These are phyloP conservation scores for Pelecanoides urinatrix DNA, from an alignment of 2,113 vertebrate species.

Conservation along the genomic window DNA sequence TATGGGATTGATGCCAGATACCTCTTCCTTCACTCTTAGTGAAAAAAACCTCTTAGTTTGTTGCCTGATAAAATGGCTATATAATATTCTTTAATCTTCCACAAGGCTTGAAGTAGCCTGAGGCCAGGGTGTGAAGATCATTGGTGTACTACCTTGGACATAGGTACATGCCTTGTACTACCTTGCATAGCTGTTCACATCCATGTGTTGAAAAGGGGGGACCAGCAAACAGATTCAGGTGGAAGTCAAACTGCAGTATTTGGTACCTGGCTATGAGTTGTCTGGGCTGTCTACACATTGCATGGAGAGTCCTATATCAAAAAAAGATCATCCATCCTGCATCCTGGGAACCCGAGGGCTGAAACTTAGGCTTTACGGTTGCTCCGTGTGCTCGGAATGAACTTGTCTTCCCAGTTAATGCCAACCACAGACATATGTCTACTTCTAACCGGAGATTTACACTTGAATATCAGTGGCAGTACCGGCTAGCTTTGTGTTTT, in stretches of 20 bases:
- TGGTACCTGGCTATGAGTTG: not conserved
- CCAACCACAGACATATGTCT: not conserved
- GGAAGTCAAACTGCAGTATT: not conserved
- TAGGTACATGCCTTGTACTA: too few relatives aligned
- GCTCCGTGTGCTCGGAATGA: not conserved
- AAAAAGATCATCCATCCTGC: not conserved
- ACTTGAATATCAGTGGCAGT: not conserved
- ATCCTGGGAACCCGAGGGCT: not conserved
- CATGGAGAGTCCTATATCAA: not conserved
- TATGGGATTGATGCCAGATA: not conserved
- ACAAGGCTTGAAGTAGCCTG: not conserved
- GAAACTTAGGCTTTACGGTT: not conserved
- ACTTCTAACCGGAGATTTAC: not conserved
- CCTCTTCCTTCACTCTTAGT: not conserved
- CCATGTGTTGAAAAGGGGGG: not conserved
- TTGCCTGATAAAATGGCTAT: not conserved
- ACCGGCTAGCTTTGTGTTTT: not conserved
- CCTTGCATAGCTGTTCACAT: not conserved
- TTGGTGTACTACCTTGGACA: too few relatives aligned
- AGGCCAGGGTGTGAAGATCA: not conserved
- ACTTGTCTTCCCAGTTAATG: not conserved
- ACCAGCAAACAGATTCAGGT: not conserved
- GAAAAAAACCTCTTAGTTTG: not conserved
- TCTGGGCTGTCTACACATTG: not conserved
- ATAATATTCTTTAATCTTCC: not conserved